Base-by-base conservation (phyloP, 2,888 invertebrate genomes). In the Drosophila pseudotalamancana region DNA sequence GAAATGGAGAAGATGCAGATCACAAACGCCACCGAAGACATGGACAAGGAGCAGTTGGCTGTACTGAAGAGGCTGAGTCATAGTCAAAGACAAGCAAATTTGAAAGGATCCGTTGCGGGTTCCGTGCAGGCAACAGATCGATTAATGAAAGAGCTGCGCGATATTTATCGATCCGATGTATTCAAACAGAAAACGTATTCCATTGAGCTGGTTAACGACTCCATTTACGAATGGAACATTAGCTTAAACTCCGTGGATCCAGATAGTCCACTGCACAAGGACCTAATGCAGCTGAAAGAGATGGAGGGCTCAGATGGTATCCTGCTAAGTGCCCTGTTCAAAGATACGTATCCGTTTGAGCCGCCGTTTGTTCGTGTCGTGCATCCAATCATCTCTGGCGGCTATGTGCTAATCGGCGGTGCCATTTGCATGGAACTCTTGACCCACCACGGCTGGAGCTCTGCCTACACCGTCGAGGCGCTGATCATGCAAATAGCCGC, bases 391-490 rank as follows among this genome's bases (percentile, higher is more conserved):
- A 98, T 99, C 92, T 96, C 97, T 90, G 99, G 95, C 66, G 99
- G 99, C 72, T 99, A 99, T 92, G 99, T 99, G 55, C 92, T 99
- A 65, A 96, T 99, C 19, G 99, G 99, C 57, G 98, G 98, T 57
- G 99, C 99, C 73, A 99, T 99, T 88, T 99, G 99, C 92, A 99
- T 99, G 99, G 99, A 99, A 91, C 93, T 99, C 74, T 93, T 99
- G 54, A 99, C 99, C 21, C 99, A 99, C 92, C 99, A 97, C 92
- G 99, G 99, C 76, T 99, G 99, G 99, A 98, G 98, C 87, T 98
- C 98, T 65, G 99, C 99, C 11, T 99, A 99, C 92, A 99, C 98
- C 6, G 97, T 99, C 63, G 99, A 99, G 92, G 99, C 99, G 12
- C 97, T 99, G 18, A 99, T 99, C 87, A 97, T 99, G 96, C 99